Base-by-base conservation (phyloP, 1,140 invertebrate genomes). In the Forficula auricularia region DNA sequence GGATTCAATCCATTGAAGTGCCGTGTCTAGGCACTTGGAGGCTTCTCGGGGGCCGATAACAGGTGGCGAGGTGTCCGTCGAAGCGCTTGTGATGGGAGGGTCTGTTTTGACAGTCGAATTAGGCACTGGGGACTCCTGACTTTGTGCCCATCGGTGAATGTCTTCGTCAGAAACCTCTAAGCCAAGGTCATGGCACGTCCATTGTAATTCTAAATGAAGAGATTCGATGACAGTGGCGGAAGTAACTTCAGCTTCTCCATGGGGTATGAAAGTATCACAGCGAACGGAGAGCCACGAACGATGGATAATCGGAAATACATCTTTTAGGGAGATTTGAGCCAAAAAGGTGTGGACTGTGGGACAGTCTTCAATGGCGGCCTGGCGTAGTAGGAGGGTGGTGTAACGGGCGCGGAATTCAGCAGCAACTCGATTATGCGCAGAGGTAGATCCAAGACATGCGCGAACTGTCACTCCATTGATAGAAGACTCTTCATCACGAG, bases 1-100 rank as follows among this genome's bases (percentile, higher is more conserved):
- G 16, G 61, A 63, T 45, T 70, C 66, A 63, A 68, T 68, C 67
- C 67, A 70, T 3, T 56, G 46, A 9, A 70, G 54, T 14, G 65
- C 66, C 31, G 60, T 59, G 9, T 59, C 56, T 7, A 70, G 54
- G 16, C 66, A 54, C 22, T 54, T 47, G 4, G 62, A 61, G 0
- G 60, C 61, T 44, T 69, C 66, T 39, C 38, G 19, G 20, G 20
- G 20, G n/a, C 38, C 38, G 10, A 27, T 27, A 10, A 27, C 22
- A 27, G 22, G 4, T 27, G 22, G 10, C 22, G 22, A 27, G 22
- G 22, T 10, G 4, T 27, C 22, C 4, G 22, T 6, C 4, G 22
- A 27, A 10, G 22, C 10, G 22, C 4, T 6, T 13, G 34, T 36
- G 6, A 36, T 4, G n/a, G 7, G 40, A 48, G 54, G 4, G 56